These are phyloP conservation scores for Chrysemys picta DNA, from an alignment of 2,113 vertebrate genomes.

Conservation along the genomic window DNA sequence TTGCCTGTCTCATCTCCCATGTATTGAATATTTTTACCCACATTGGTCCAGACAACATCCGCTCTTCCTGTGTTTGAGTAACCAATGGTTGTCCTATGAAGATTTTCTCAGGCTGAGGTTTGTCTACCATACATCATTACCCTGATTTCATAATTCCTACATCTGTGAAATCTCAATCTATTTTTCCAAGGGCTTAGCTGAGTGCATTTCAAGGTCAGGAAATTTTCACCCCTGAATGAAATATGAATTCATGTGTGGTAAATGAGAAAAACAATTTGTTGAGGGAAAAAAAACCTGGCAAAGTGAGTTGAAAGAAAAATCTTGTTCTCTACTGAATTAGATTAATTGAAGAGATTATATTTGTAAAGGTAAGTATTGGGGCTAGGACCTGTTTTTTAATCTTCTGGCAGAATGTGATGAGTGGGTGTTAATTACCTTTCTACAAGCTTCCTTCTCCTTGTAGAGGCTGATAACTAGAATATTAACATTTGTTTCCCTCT, in stretches of 20 bases:
- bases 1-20: neutral
- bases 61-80: neutral
- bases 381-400: conserved; percentile 56
- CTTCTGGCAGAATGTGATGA: conserved; percentile 42
- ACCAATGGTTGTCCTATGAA: neutral
- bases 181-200: conserved; percentile 28
- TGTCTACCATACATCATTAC: neutral
- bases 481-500: conserved; percentile 56
- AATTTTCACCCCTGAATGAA: conserved; percentile 27
- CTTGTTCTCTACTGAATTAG: conserved; percentile 28
- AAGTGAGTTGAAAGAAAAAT: conserved; percentile 34
- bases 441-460: conserved; percentile 30
- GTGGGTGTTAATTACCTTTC: conserved; percentile 63
- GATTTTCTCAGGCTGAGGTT: neutral
- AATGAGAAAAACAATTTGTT: conserved; percentile 43
- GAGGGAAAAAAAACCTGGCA: neutral
- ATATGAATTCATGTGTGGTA: neutral
- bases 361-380: conserved; percentile 42
- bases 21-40: neutral
- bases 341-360: conserved; percentile 61
- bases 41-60: neutral
- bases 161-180: conserved; percentile 8
- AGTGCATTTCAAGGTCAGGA: conserved; percentile 31
- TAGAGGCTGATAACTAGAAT: conserved; percentile 52
- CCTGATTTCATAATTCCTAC: conserved; percentile 7